Evolutionary conservation across 2,797 vertebrate species (phyloP).

Genomic region (Scolopax bukidnonensis): DNA sequence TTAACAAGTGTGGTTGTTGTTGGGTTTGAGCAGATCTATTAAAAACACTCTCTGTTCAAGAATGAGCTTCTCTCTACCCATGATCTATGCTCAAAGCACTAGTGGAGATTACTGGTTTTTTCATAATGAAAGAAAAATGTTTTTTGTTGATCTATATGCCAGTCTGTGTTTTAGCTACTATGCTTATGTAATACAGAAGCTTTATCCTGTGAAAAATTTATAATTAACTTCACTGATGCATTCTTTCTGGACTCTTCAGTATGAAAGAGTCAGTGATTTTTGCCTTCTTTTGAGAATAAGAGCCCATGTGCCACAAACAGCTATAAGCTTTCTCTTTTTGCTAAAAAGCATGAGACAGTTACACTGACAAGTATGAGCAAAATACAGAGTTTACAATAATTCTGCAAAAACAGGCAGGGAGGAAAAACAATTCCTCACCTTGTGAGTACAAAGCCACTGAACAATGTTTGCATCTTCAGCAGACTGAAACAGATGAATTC

Average conservation of each 20-base stretch:
- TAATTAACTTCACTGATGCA: neutral
- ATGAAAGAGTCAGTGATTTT: neutral
- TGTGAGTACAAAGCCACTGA: neutral
- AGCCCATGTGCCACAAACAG: neutral
- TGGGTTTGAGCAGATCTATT: neutral
- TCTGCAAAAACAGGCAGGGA: neutral
- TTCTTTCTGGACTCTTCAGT: neutral
- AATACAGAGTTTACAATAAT: neutral
- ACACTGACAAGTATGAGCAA: neutral
- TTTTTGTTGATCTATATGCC: neutral
- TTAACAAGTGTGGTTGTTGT: neutral
- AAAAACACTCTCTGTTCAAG: neutral
- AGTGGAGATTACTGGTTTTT: accelerated
- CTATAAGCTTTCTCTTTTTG: neutral
- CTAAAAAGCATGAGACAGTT: neutral
- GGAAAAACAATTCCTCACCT: neutral
- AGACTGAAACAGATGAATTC: slow-evolving; percentile 14
- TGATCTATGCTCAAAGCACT: neutral
- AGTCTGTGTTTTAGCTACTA: neutral
- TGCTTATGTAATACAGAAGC: neutral
- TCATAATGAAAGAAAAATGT: neutral
- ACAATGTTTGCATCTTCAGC: slow-evolving; percentile 6
- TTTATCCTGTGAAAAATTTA: neutral
- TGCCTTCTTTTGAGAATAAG: neutral
- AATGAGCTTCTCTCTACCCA: neutral